phyloP scores from a whole-genome alignment of 92 coral and sea anemone species.

The Actinostola sp. region DNA sequence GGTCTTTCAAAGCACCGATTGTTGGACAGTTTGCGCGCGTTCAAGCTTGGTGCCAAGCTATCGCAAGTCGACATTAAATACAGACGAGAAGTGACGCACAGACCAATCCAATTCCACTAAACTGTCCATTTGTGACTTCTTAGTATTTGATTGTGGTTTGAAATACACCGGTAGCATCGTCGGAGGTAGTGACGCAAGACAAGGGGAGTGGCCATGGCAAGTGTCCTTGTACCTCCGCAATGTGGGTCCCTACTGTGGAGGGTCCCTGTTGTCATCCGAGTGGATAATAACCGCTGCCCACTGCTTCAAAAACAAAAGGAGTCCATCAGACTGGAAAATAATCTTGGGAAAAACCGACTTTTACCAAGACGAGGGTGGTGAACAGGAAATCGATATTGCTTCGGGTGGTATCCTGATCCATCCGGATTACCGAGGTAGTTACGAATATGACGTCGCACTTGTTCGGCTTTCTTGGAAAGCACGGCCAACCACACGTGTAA shows the following conservation, averaged over 20 bases:
- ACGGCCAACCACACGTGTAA: slow-evolving; percentile 55
- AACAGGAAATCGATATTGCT: slow-evolving; percentile 60
- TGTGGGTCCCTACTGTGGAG: slow-evolving; percentile 47
- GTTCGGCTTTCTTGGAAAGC: slow-evolving; percentile 51
- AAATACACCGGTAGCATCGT: slow-evolving; percentile 21
- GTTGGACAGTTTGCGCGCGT: no score
- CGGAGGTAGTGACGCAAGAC: slow-evolving; percentile 27
- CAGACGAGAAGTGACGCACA: no score
- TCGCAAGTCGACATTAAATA: no score
- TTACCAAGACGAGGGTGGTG: slow-evolving; percentile 46
- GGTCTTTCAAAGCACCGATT: no score
- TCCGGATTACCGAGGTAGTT: slow-evolving; percentile 43
- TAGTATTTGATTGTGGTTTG: slow-evolving; percentile 48
- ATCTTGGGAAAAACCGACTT: slow-evolving; percentile 44
- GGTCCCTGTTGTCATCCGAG: slow-evolving; percentile 40
- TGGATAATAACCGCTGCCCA: slow-evolving; percentile 58
- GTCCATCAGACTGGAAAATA: slow-evolving; percentile 38
- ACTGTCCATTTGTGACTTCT: no score
- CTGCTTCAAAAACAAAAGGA: slow-evolving; percentile 39
- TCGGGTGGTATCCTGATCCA: slow-evolving; percentile 39
- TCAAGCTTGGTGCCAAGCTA: no score
- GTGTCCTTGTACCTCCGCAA: slow-evolving; percentile 38
- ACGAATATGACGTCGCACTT: slow-evolving; percentile 63
- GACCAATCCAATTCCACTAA: no score
- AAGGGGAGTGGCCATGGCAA: slow-evolving; percentile 61